Conservation (phyloP, 2,797 vertebrate species). For the Muraenolepis orangiensis region DNA sequence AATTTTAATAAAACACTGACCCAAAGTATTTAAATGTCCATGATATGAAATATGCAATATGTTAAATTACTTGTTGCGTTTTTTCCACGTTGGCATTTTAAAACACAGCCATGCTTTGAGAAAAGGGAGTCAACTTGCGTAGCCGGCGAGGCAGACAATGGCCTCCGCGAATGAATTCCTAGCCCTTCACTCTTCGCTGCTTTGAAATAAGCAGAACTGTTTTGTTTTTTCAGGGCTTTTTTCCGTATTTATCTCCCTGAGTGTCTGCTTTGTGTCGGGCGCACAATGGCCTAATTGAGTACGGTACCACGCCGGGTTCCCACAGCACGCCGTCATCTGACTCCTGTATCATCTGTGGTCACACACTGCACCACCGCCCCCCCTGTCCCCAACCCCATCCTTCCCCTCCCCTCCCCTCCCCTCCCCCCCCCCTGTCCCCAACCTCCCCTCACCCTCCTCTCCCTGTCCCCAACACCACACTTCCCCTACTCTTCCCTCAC, state of each 20-base stretch:
- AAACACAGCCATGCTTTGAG: not conserved
- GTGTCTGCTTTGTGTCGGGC: not conserved
- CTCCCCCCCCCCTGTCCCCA: too few relatives aligned
- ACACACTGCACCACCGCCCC: not conserved
- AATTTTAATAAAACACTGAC: too few relatives aligned
- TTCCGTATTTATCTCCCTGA: not conserved
- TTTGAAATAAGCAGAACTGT: not conserved
- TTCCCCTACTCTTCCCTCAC: not conserved
- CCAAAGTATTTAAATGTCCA: not conserved
- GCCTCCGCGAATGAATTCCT: not conserved
- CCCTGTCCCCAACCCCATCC: too few relatives aligned
- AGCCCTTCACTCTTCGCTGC: not conserved
- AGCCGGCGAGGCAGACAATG: slow-evolving; percentile 1
- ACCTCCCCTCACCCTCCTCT: too few relatives aligned
- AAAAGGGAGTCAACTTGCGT: not conserved
- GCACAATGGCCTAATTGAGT: slow-evolving; percentile 12
- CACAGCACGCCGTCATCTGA: slow-evolving; percentile 8
- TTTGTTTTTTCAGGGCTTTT: not conserved
- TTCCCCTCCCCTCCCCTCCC: too few relatives aligned
- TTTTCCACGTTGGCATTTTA: not conserved
- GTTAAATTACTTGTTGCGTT: not conserved
- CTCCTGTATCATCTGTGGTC: not conserved
- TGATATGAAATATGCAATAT: not conserved
- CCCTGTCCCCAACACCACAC: not conserved
- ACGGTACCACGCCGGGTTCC: not conserved